Evolutionary conservation across 2,113 vertebrate genomes (phyloP).

Genomic region (Axis porcinus): DNA sequence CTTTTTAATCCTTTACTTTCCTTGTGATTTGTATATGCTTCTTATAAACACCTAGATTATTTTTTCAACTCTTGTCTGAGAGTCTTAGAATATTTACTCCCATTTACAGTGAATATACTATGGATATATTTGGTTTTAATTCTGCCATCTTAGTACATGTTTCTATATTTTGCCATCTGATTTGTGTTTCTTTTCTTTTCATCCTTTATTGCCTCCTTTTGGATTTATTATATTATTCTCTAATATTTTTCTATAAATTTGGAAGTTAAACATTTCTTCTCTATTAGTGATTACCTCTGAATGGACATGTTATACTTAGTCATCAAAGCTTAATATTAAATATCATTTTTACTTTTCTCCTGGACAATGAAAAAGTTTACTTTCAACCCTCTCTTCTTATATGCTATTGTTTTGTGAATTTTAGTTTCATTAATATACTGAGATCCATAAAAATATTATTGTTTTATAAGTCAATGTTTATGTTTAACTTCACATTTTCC

Average conservation of each 20-base stretch:
- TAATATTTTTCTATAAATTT: not conserved
- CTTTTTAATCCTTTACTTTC: not conserved
- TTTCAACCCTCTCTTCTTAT: not conserved
- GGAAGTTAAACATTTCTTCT: not conserved
- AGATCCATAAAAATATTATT: not conserved
- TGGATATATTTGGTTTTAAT: not conserved
- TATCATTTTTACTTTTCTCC: not conserved
- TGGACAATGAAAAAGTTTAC: not conserved
- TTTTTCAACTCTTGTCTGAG: not conserved
- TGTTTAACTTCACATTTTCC: not conserved
- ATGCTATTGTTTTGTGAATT: not conserved
- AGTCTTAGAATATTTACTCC: not conserved
- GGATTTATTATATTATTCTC: not conserved
- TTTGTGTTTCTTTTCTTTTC: not conserved
- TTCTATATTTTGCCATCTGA: not conserved
- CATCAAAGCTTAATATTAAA: slow-evolving; percentile 1
- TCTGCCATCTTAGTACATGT: not conserved
- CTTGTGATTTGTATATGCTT: not conserved
- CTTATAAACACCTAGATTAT: not conserved
- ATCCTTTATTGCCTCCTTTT: not conserved
- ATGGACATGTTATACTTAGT: not conserved
- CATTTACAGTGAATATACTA: not conserved
- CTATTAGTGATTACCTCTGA: not conserved
- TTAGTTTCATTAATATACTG: not conserved
- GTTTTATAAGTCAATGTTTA: not conserved